These are phyloP conservation scores for Montipora capricornis DNA, from an alignment of 64 coral and sea anemone genomes.

Conservation along the genomic window DNA sequence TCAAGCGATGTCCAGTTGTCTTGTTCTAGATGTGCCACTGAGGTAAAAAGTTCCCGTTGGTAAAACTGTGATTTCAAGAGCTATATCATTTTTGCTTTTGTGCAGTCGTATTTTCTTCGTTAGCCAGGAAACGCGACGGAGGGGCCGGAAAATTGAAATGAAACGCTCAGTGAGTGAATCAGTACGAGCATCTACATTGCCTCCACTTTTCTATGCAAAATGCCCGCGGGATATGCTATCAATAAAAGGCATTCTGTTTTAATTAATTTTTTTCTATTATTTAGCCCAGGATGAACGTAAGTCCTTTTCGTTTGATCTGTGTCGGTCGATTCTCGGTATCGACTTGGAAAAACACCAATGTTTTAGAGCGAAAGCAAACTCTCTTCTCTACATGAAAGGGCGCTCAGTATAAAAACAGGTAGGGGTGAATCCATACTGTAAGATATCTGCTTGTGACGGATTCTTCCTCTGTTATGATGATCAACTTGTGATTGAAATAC, in stretches of 20 bases:
- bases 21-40: background rate
- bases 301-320: background rate
- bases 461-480: conserved; percentile 7
- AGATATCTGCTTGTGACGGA: background rate
- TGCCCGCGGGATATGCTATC: background rate
- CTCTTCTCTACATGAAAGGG: background rate
- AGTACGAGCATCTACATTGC: background rate
- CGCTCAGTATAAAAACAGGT: background rate
- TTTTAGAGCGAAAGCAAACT: background rate
- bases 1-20: background rate
- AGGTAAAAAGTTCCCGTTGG: background rate
- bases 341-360: too few species aligned
- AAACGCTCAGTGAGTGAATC: background rate
- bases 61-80: background rate
- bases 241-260: conserved; percentile 5
- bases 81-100: background rate
- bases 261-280: conserved; percentile 35
- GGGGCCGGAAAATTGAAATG: conserved; percentile 10
- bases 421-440: background rate
- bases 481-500: background rate
- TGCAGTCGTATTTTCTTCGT: background rate
- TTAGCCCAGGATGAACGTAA: background rate
- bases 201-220: conserved; percentile 1
- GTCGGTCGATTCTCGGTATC: background rate
- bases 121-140: background rate